Evolutionary conservation across 2,113 vertebrate species (phyloP), one percentile per base, ranked within the genome.

Genomic region (Andinoacara biseriatus): DNA sequence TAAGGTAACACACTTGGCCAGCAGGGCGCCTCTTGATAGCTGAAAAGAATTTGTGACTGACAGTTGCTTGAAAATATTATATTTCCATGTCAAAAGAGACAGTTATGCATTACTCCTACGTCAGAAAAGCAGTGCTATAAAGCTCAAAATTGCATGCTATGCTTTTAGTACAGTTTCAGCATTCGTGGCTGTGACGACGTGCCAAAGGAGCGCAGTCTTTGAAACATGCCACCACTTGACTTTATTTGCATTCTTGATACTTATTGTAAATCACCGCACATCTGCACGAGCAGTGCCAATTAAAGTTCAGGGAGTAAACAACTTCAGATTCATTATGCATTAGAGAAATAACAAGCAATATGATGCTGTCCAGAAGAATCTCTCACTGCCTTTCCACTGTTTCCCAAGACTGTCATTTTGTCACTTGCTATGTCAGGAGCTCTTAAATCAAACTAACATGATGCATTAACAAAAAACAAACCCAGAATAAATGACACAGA

Each of bases 221-320:
- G 40, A 86, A 86, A 90, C 56, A 58, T 81, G 78, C 58, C 84
- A 60, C 72, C 49, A 52, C 86, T 90, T 86, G 72, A 81, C 59
- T 81, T 80, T 83, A 67, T 89, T 90, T 89, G 76, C 86, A 89
- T 92, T 85, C 82, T 85, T 85, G 62, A 91, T 90, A 74, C 74
- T 85, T 88, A 65, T 87, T 91, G 74, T 85, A 82, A 91, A 89
- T 87, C 79, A 75, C 22, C 80, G 82, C 91, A 81, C 89, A 86
- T 91, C 67, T 86, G 74, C 87, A 88, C 56, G 54, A 85, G 82
- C 76, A 29, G 80, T 82, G 78, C 80, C 91, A 90, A 90, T 90
- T 93, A 87, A 90, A 89, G 65, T 82, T 87, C 59, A 76, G 78
- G 79, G 78, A 54, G 76, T 87, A 92, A 94, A 91, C 91, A 92